A percentile compares a stretch with the other conserved stretches of the same genome.
phyloP scores from a whole-genome alignment of 1,140 invertebrate species.

The Drosophila subobscura region DNA sequence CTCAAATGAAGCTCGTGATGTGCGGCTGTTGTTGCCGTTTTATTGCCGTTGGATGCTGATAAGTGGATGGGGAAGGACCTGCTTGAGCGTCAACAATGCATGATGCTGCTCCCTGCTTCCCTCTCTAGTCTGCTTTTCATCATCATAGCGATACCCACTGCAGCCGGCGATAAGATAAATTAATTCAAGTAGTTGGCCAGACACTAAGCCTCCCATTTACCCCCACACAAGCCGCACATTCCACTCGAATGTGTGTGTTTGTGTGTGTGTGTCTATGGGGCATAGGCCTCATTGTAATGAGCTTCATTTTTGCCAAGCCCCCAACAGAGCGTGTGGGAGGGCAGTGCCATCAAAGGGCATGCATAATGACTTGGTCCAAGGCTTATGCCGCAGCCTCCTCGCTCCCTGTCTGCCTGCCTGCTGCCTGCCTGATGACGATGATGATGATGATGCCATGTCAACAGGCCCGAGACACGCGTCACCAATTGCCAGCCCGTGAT shows the following conservation, averaged over 20 bases:
- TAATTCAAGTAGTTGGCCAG: slow-evolving; percentile 64
- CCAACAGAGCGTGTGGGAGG: slow-evolving; percentile 5
- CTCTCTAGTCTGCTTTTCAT: background rate
- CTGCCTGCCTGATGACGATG: slow-evolving; percentile 16
- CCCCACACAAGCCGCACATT: slow-evolving; percentile 6
- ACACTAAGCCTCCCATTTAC: slow-evolving; percentile 14
- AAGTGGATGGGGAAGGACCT: slow-evolving; percentile 44
- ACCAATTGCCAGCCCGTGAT: slow-evolving; percentile 64
- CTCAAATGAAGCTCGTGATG: slow-evolving; percentile 64
- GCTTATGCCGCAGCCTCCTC: slow-evolving; percentile 55
- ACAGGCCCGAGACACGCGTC: slow-evolving; percentile 71
- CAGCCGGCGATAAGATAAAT: slow-evolving; percentile 73
- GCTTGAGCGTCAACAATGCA: slow-evolving; percentile 75
- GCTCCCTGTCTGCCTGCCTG: slow-evolving; percentile 30
- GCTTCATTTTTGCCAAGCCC: slow-evolving; percentile 56
- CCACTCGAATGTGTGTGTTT: background rate
- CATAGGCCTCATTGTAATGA: slow-evolving; percentile 53
- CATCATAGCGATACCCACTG: slow-evolving; percentile 34
- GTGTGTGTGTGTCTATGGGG: no score
- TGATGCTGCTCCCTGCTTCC: slow-evolving; percentile 22
- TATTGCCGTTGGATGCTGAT: slow-evolving; percentile 63
- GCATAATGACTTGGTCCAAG: slow-evolving; percentile 71
- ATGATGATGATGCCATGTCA: slow-evolving; percentile 67
- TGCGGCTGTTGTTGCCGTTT: slow-evolving; percentile 29
- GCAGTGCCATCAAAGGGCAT: slow-evolving; percentile 56